Conservation (phyloP, 2,113 vertebrate species). For the Taurulus bubalis region DNA sequence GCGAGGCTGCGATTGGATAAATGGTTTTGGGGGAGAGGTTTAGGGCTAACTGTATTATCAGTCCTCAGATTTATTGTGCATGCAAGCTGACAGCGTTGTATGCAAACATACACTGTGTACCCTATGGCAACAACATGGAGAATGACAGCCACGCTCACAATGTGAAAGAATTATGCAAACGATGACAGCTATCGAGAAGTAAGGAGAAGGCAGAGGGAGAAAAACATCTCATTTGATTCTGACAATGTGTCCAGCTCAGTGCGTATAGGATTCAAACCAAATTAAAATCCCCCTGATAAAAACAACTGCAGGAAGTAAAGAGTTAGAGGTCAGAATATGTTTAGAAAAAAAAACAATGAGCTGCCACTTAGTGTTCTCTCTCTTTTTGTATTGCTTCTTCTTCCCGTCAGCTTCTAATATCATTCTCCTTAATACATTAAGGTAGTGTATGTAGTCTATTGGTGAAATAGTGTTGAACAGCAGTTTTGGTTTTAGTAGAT, state of each 20-base stretch:
- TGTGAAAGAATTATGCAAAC: neutral
- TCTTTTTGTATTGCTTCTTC: constrained; percentile 1
- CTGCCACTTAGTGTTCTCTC: neutral
- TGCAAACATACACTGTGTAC: constrained; percentile 12
- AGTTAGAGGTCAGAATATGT: constrained; percentile 24
- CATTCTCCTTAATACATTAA: neutral
- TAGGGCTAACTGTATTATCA: neutral
- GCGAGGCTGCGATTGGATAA: neutral
- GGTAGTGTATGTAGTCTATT: neutral
- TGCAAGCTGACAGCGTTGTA: neutral
- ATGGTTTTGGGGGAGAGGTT: neutral
- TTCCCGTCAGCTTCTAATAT: neutral
- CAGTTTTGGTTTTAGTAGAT: neutral
- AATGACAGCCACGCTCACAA: neutral
- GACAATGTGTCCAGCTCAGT: neutral
- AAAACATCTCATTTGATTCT: constrained; percentile 11
- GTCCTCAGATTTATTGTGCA: constrained; percentile 8
- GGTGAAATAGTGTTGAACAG: neutral
- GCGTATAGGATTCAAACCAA: neutral
- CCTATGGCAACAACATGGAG: constrained; percentile 5
- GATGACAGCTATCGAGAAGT: neutral
- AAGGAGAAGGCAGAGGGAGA: neutral
- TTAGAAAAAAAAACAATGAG: neutral
- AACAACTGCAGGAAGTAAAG: constrained; percentile 7
- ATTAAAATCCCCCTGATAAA: neutral